A percentile compares a stretch with the other conserved stretches of the same genome.
Evolutionary conservation across 1,140 invertebrate species (phyloP).

Genomic region (Phymorhynchus buccinoides): DNA sequence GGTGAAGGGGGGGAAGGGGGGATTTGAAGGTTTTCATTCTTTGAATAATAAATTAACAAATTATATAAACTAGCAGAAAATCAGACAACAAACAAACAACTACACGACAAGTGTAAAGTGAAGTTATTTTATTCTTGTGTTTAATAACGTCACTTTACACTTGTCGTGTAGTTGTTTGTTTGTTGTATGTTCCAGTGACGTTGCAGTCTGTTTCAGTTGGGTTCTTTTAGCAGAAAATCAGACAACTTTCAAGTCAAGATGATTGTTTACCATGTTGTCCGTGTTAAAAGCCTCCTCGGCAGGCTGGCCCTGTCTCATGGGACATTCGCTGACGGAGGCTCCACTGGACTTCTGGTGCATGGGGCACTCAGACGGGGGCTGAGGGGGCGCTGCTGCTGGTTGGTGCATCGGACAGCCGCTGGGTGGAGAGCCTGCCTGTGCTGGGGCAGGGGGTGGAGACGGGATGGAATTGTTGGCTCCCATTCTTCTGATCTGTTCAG

Average conservation of each 20-base stretch:
- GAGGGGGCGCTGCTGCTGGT: neutral
- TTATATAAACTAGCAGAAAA: slow-evolving; percentile 1
- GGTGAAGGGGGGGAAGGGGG: no score
- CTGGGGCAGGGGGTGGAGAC: neutral
- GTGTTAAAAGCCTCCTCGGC: slow-evolving; percentile 81
- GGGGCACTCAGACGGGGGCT: slow-evolving; percentile 39
- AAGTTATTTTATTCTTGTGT: no score
- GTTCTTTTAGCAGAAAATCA: neutral
- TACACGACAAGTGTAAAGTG: no score
- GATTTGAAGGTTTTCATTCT: no score
- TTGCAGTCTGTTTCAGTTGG: neutral
- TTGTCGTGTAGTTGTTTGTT: no score
- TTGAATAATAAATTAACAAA: slow-evolving; percentile 1
- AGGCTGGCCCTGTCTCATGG: slow-evolving; percentile 54
- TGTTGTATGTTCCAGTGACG: no score
- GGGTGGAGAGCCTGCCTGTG: slow-evolving; percentile 30
- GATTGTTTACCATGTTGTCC: slow-evolving; percentile 83
- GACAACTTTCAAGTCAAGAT: neutral
- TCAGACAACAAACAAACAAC: no score
- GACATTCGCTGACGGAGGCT: slow-evolving; percentile 59
- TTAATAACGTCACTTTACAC: no score
- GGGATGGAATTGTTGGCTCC: slow-evolving; percentile 13
- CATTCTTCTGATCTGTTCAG: neutral
- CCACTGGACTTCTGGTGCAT: slow-evolving; percentile 18
- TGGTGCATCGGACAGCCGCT: slow-evolving; percentile 64